Evolutionary conservation across 2,888 invertebrate genomes (phyloP).

Genomic region (Aphodius sticticus): DNA sequence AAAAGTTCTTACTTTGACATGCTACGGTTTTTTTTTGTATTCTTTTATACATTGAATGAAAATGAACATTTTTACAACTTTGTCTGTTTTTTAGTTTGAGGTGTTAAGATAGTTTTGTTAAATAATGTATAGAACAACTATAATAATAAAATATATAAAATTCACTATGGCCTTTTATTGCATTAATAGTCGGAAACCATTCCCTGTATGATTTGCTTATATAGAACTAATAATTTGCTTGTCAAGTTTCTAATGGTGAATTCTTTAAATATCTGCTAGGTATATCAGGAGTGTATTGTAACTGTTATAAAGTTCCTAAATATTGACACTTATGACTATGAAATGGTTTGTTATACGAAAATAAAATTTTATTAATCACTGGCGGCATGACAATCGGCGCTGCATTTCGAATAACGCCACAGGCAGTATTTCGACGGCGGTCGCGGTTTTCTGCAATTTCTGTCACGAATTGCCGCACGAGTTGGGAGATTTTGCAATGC

Average conservation of each 20-base stretch:
- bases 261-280: too few species aligned
- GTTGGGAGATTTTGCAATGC: constrained; percentile 91
- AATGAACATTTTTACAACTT: not conserved
- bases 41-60: not conserved
- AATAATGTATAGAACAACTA: not conserved
- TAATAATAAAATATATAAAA: not conserved
- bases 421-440: constrained; percentile 88
- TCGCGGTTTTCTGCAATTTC: constrained; percentile 92
- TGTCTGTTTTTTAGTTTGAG: too few species aligned
- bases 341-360: too few species aligned
- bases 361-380: constrained; percentile 71
- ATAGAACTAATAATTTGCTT: too few species aligned
- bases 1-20: not conserved
- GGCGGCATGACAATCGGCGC: constrained; percentile 95
- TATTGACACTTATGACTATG: too few species aligned
- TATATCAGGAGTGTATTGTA: too few species aligned
- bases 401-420: constrained; percentile 80
- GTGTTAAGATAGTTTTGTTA: not conserved
- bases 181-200: not conserved
- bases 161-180: not conserved
- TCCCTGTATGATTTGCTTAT: not conserved
- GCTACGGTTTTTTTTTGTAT: not conserved
- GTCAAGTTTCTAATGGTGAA: too few species aligned
- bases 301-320: too few species aligned
- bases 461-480: constrained; percentile 96